A percentile compares a stretch with the other conserved stretches of the same genome.
Evolutionary conservation across 2,888 invertebrate species (phyloP).

Genomic region (Eristalinus aeneus): DNA sequence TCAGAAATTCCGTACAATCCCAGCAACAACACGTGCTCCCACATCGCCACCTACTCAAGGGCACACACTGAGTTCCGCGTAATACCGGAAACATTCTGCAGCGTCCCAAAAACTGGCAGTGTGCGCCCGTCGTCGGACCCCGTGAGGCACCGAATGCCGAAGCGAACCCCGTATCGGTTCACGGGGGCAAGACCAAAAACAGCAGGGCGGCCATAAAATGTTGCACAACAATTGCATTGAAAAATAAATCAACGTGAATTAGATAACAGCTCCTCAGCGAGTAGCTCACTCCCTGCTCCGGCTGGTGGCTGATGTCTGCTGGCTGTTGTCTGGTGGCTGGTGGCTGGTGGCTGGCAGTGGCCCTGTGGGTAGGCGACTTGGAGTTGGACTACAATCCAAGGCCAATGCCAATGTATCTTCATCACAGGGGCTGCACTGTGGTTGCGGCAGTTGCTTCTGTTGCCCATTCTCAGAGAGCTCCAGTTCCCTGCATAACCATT

Average conservation of each 20-base stretch:
- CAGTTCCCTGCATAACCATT: constrained; percentile 17
- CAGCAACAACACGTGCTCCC: background rate
- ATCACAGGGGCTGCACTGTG: constrained; percentile 32
- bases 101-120: background rate
- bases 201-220: constrained; percentile 36
- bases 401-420: constrained; percentile 68
- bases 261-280: constrained; percentile 56
- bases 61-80: background rate
- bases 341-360: background rate
- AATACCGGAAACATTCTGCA: background rate
- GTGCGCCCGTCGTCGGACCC: background rate
- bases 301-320: background rate
- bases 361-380: background rate
- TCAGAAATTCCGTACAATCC: too few species aligned
- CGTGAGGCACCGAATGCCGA: background rate
- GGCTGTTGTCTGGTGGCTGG: background rate
- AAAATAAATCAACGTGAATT: constrained; percentile 66
- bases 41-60: background rate
- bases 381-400: constrained; percentile 54
- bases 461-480: constrained; percentile 31
- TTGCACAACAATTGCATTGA: constrained; percentile 41
- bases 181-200: constrained; percentile 10
- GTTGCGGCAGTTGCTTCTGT: constrained; percentile 8
- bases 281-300: background rate
- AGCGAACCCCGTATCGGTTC: background rate